phyloP scores from a whole-genome alignment of 2,888 invertebrate species.

The Stegophylla sp. region DNA sequence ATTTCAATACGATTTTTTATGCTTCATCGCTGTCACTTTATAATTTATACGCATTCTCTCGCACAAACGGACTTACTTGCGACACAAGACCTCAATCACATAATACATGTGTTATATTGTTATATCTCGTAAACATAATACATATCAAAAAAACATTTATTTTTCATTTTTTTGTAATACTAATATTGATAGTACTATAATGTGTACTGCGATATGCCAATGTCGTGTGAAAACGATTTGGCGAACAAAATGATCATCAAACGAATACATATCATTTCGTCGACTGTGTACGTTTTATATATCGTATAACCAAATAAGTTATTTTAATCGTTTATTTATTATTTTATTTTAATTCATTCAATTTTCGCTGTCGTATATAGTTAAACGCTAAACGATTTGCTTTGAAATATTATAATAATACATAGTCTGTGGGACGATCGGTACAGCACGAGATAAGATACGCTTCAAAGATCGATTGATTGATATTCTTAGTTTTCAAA shows the following conservation, averaged over 20 bases:
- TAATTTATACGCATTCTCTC: too few species aligned
- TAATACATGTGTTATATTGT: too few species aligned
- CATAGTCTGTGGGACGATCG: too few species aligned
- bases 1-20: not conserved
- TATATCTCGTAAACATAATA: not conserved
- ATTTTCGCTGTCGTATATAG: too few species aligned
- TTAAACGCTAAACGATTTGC: too few species aligned
- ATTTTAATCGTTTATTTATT: too few species aligned
- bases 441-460: too few species aligned
- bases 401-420: too few species aligned
- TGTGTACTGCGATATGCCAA: not conserved
- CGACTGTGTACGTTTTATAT: not conserved
- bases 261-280: conserved; percentile 34
- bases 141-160: not conserved
- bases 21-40: not conserved
- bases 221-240: not conserved
- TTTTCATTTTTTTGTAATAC: not conserved
- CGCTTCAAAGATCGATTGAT: too few species aligned
- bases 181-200: not conserved
- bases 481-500: too few species aligned
- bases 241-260: not conserved
- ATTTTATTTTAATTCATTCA: too few species aligned
- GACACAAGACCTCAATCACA: not conserved
- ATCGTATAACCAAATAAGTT: too few species aligned
- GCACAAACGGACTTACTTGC: not conserved